Conservation (phyloP, 2,888 invertebrate genomes). For the Aricia artaxerxes region DNA sequence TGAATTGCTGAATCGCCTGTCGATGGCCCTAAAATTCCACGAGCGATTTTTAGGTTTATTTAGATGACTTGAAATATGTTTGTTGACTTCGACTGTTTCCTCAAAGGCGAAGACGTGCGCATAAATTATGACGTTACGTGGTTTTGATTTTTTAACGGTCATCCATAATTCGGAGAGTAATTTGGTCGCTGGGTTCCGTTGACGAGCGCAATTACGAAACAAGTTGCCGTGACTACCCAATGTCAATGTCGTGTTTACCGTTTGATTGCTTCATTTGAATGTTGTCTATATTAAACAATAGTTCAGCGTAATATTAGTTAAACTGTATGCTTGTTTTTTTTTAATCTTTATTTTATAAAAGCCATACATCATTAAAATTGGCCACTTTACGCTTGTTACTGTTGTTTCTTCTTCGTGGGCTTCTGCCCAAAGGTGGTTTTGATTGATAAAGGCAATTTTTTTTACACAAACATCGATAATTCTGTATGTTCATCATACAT, state of each 20-base stretch:
- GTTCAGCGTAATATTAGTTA: background rate
- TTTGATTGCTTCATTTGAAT: conserved; percentile 31
- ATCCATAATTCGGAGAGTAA: conserved; percentile 19
- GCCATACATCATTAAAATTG: no score
- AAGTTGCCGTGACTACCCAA: conserved; percentile 46
- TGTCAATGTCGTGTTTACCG: conserved; percentile 41
- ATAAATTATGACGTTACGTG: background rate
- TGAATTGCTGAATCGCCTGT: conserved; percentile 50
- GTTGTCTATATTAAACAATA: conserved; percentile 3
- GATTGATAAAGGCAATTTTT: no score
- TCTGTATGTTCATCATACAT: no score
- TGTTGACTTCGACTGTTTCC: background rate
- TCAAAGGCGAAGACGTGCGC: background rate
- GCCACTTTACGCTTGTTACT: background rate
- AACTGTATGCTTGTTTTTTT: background rate
- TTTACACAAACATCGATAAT: no score
- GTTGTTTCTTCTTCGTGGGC: background rate
- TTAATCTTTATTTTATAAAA: no score
- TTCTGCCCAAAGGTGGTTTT: background rate
- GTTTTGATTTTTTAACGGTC: conserved; percentile 11
- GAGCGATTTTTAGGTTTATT: conserved; percentile 34
- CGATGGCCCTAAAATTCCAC: conserved; percentile 49
- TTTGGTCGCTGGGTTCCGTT: conserved; percentile 44
- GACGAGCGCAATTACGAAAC: conserved; percentile 64
- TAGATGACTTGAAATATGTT: background rate